Evolutionary conservation across 2,888 invertebrate species (phyloP).

Genomic region (Galerucella nymphaeae): DNA sequence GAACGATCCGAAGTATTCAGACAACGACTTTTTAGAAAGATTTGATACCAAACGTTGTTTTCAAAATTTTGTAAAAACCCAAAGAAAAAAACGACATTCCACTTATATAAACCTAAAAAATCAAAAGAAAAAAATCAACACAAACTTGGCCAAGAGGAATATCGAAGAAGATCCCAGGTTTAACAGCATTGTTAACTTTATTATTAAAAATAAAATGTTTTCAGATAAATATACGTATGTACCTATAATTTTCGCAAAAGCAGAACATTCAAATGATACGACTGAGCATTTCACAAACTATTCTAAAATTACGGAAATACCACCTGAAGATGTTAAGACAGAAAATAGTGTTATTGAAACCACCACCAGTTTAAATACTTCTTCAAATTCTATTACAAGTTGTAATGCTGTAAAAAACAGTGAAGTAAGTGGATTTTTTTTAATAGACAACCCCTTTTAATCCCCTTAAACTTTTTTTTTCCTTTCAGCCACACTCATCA

Average conservation of each 20-base stretch:
- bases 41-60: constrained; percentile 42
- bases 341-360: background rate
- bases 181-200: constrained; percentile 44
- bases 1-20: constrained; percentile 33
- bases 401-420: background rate
- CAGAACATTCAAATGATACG: constrained; percentile 10
- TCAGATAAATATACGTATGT: constrained; percentile 46
- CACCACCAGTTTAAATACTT: background rate
- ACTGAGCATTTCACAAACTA: background rate
- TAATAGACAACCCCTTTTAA: background rate
- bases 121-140: constrained; percentile 37
- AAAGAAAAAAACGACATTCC: constrained; percentile 41
- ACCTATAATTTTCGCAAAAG: constrained; percentile 48
- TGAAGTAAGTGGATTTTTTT: background rate
- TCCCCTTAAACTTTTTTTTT: background rate
- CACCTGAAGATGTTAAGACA: background rate
- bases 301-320: background rate
- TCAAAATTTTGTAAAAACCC: constrained; percentile 38
- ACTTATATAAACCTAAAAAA: constrained; percentile 41
- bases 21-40: constrained; percentile 38
- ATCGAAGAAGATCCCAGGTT: constrained; percentile 29
- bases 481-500: too few relatives aligned
- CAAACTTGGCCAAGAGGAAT: constrained; percentile 32
- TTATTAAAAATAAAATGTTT: constrained; percentile 46
- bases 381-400: background rate